A percentile compares a stretch with the other conserved stretches of the same genome.
Evolutionary conservation across 2,797 vertebrate genomes (phyloP).

Genomic region (Melanotaenia nigrans): DNA sequence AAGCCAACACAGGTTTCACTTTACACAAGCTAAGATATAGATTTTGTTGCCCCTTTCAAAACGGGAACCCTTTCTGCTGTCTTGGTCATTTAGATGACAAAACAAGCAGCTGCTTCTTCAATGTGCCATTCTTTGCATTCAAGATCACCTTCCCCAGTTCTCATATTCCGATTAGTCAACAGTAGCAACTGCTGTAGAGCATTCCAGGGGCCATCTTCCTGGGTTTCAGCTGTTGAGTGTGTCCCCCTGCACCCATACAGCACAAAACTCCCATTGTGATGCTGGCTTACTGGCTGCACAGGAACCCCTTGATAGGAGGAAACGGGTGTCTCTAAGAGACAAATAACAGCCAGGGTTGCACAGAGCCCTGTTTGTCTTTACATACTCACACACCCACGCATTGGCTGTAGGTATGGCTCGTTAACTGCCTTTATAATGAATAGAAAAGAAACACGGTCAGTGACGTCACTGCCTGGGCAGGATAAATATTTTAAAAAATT

Average conservation of each 20-base stretch:
- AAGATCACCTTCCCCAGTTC: constrained; percentile 97
- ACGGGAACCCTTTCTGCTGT: constrained; percentile 83
- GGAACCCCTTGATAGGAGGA: constrained; percentile 85
- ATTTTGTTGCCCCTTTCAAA: constrained; percentile 75
- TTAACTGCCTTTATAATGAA: constrained; percentile 45
- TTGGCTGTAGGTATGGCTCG: constrained; percentile 52
- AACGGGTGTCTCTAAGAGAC: constrained; percentile 83
- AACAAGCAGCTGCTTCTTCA: constrained; percentile 99
- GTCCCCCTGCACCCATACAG: constrained; percentile 87
- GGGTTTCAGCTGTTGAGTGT: constrained; percentile 94
- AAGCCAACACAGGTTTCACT: constrained; percentile 71
- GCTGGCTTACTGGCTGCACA: constrained; percentile 83
- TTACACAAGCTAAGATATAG: constrained; percentile 77
- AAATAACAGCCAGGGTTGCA: constrained; percentile 82
- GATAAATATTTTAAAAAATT: constrained; percentile 2
- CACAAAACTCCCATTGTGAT: constrained; percentile 96
- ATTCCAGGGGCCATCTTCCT: constrained; percentile 97
- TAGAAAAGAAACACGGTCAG: constrained; percentile 12
- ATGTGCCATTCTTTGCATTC: constrained; percentile 97
- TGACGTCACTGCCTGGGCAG: constrained; percentile 36
- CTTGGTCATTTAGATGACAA: constrained; percentile 88
- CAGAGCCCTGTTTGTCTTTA: constrained; percentile 78
- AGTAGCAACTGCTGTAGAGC: constrained; percentile 95
- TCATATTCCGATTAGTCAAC: constrained; percentile 99
- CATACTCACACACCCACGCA: constrained; percentile 42